Conservation (phyloP, 2,113 vertebrate species). For the Centropus bengalensis region DNA sequence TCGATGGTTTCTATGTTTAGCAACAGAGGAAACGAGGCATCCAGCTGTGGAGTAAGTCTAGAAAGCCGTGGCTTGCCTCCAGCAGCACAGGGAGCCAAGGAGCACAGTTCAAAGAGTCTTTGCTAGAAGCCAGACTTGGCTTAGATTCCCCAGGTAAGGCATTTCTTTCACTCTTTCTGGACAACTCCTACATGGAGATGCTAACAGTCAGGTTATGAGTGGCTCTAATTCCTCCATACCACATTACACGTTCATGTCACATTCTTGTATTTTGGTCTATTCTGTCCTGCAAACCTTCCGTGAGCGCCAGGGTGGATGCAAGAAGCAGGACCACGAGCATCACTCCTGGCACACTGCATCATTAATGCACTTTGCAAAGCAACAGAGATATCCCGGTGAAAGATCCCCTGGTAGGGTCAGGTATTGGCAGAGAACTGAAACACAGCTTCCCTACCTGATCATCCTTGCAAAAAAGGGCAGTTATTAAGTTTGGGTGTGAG, state of each 20-base stretch:
- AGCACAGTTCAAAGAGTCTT: background rate
- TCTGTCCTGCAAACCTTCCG: background rate
- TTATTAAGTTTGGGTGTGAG: background rate
- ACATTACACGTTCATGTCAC: background rate
- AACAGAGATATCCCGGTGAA: background rate
- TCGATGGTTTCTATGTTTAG: slow-evolving; percentile 9
- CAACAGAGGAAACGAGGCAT: slow-evolving; percentile 8
- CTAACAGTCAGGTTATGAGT: slow-evolving; percentile 6
- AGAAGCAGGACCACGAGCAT: background rate
- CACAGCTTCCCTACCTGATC: background rate
- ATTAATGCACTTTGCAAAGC: background rate
- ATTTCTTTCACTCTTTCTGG: slow-evolving; percentile 11
- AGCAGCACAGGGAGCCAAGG: background rate
- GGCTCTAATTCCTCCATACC: background rate
- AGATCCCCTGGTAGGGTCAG: background rate
- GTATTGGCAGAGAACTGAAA: background rate
- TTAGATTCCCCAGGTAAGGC: background rate
- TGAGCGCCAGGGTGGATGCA: background rate
- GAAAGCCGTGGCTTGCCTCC: background rate
- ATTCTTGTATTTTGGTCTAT: background rate
- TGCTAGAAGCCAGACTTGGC: background rate
- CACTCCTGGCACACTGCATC: background rate
- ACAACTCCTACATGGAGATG: slow-evolving; percentile 29
- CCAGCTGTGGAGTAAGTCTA: background rate
- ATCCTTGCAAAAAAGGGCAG: background rate